A percentile compares a stretch with the other conserved stretches of the same genome.
These are phyloP conservation scores for Huso huso DNA, from an alignment of 2,797 vertebrate species.

Conservation along the genomic window DNA sequence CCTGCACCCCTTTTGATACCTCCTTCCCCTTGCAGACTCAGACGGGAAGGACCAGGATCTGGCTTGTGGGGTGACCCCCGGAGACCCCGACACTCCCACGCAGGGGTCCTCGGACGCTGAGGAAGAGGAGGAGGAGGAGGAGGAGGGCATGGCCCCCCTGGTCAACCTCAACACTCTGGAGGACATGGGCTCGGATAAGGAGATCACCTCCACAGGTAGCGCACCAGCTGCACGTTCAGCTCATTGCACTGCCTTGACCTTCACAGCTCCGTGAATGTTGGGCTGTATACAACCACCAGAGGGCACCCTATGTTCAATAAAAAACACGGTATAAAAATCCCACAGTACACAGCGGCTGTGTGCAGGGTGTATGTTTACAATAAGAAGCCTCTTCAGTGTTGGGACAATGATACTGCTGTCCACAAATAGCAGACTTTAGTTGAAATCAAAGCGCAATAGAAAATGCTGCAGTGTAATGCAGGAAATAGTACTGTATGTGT, in stretches of 20 bases:
- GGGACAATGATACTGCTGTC: too few relatives aligned
- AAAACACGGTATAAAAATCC: too few relatives aligned
- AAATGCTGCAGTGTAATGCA: too few relatives aligned
- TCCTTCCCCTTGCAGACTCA: constrained; percentile 42
- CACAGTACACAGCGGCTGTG: too few relatives aligned
- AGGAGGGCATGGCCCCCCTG: constrained; percentile 43
- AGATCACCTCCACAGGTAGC: constrained; percentile 46
- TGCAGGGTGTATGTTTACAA: too few relatives aligned
- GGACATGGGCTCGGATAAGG: constrained; percentile 62
- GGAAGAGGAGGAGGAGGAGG: constrained; percentile 36
- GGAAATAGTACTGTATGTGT: too few relatives aligned
- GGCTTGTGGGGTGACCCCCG: constrained; percentile 54
- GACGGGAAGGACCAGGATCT: constrained; percentile 40
- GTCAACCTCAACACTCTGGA: constrained; percentile 65
- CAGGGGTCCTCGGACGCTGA: constrained; percentile 52
- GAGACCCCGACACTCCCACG: constrained; percentile 45
- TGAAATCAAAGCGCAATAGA: too few relatives aligned
- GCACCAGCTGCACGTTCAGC: constrained; percentile 44
- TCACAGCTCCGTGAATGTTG: too few relatives aligned
- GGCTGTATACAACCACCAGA: too few relatives aligned
- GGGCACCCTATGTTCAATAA: too few relatives aligned
- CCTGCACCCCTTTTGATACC: constrained; percentile 14
- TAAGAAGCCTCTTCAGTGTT: too few relatives aligned
- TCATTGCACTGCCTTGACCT: neutral
- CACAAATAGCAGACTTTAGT: too few relatives aligned